These are phyloP conservation scores for Poecile montanus DNA, from an alignment of 2,797 vertebrate genomes.

Conservation along the genomic window DNA sequence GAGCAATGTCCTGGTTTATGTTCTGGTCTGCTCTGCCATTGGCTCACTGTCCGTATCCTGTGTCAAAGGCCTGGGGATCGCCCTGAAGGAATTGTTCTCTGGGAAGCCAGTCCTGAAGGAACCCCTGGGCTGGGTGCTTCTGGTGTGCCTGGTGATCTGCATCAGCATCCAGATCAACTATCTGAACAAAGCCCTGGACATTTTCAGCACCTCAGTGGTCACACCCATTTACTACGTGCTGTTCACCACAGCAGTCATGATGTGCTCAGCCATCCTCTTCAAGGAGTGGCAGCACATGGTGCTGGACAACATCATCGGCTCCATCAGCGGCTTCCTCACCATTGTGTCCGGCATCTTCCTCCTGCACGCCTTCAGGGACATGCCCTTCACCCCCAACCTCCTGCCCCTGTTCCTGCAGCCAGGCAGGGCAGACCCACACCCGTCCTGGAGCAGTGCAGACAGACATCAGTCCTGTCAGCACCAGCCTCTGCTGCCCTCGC, in stretches of 20 bases:
- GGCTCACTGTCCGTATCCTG: constrained; percentile 87
- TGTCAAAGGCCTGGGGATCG: constrained; percentile 87
- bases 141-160: constrained; percentile 82
- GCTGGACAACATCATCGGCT: constrained; percentile 76
- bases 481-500: constrained; percentile 49
- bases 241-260: constrained; percentile 87
- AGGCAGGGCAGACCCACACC: neutral
- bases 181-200: constrained; percentile 88
- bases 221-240: constrained; percentile 87
- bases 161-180: constrained; percentile 87
- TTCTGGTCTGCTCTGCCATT: constrained; percentile 87
- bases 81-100: constrained; percentile 83
- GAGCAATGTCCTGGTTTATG: constrained; percentile 86
- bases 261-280: constrained; percentile 87
- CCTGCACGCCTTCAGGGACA: constrained; percentile 84
- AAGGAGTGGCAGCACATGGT: constrained; percentile 87
- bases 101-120: constrained; percentile 82
- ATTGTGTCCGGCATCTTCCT: constrained; percentile 86
- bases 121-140: constrained; percentile 82
- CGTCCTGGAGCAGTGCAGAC: neutral
- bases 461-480: constrained; percentile 13
- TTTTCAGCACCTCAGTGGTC: constrained; percentile 85
- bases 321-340: constrained; percentile 87
- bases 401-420: constrained; percentile 78
- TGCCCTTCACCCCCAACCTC: constrained; percentile 77